Base-by-base conservation (phyloP, 2,113 vertebrate species). In the Oriolus oriolus region DNA sequence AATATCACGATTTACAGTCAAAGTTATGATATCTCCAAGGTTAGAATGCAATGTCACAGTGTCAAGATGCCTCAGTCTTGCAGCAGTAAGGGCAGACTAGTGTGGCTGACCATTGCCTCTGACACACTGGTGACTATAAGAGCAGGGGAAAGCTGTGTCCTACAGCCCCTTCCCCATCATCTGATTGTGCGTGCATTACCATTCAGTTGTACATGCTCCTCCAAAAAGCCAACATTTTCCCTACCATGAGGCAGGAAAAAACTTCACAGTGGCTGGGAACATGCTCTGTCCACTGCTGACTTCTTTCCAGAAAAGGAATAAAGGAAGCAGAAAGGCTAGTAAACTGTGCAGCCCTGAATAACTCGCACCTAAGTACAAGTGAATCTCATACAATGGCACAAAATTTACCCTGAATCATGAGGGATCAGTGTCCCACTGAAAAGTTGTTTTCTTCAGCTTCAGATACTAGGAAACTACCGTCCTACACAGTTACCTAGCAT, bases 221-320 rank as follows among this genome's bases (percentile, higher is more conserved):
- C 16, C 8, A 24, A 0, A 0, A 64, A 87, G 13, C 1, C 1
- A 18, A 27, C 7, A 14, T 31, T 79, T 71, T 59, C 20, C 50
- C 22, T 22, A 28, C 22, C 12, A 33, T 16, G 7, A 24, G 22
- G 23, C 4, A 54, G 10, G 17, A n/a, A 22, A 56, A 91, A 68
- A 13, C 1, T 1, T 33, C 13, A 59, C 30, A 35, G 56, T 66
- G 35, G 6, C 31, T 56, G 30, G 6, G 30, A 91, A 42, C 3
- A 6, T 65, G 5, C 7, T 73, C 39, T 73, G 77, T 64, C 15
- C 15, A 23, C 26, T 56, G 6, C 16, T 47, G 30, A 45, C 18
- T 52, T 60, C 19, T 73, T 50, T 33, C 13, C 44, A 60, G 30
- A 45, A 53, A 6, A 61, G 10, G 4, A 11, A 24, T 63, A 71